Percentiles rank a stretch among this genome's conserved stretches.
Conservation (phyloP, 2,888 invertebrate species). For the Xestia ashworthii region DNA sequence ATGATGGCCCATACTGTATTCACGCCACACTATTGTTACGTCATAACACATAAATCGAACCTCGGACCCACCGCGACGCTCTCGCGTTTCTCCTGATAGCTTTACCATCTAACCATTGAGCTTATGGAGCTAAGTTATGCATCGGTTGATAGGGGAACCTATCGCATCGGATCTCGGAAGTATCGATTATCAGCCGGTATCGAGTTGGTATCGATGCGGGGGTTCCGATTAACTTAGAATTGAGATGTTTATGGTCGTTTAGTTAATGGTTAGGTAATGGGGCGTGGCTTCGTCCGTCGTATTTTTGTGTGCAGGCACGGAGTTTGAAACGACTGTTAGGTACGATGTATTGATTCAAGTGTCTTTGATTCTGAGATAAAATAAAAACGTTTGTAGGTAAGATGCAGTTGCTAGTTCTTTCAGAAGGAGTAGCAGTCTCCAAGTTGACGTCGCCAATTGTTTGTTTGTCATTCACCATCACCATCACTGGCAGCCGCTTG, state of each 20-base stretch:
- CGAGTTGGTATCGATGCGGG: conserved; percentile 62
- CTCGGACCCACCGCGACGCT: conserved; percentile 63
- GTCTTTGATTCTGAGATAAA: not conserved
- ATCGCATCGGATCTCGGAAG: conserved; percentile 68
- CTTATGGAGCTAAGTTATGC: conserved; percentile 55
- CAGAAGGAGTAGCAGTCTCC: not conserved
- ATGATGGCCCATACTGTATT: conserved; percentile 15
- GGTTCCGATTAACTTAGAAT: conserved; percentile 60
- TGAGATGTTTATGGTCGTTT: conserved; percentile 58
- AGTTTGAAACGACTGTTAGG: not conserved
- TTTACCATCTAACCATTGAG: conserved; percentile 47
- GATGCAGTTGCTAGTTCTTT: not conserved
- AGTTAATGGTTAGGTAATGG: conserved; percentile 41
- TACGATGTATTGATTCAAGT: not conserved
- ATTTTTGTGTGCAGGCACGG: conserved; percentile 10
- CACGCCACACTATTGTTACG: conserved; percentile 45
- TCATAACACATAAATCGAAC: conserved; percentile 63
- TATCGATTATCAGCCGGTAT: conserved; percentile 63
- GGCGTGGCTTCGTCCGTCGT: conserved; percentile 7
- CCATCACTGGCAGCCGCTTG: too few relatives aligned
- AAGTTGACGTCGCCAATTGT: not conserved
- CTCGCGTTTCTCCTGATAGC: conserved; percentile 65
- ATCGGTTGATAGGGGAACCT: conserved; percentile 54
- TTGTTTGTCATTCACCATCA: not conserved
- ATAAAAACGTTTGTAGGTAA: not conserved